Evolutionary conservation across 2,797 vertebrate species (phyloP).

Genomic region (Propithecus deckenii): DNA sequence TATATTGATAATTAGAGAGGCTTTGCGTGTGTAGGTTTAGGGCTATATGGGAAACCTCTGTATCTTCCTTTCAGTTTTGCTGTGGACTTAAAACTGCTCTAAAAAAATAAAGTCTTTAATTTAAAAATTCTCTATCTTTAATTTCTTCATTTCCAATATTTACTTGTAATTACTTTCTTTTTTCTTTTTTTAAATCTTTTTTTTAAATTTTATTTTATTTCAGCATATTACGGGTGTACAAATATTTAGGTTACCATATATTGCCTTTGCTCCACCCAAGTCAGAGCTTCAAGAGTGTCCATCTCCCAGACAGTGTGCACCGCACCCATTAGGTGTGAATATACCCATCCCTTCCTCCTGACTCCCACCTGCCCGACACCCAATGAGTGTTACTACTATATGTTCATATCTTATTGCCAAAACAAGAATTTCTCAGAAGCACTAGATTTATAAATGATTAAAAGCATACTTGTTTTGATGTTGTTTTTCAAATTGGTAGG

Average conservation of each 20-base stretch:
- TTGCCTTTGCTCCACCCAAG: too few relatives aligned
- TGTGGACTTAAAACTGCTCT: background rate
- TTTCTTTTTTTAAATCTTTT: too few relatives aligned
- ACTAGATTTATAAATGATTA: constrained; percentile 13
- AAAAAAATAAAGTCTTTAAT: background rate
- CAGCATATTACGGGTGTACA: too few relatives aligned
- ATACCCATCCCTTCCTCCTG: too few relatives aligned
- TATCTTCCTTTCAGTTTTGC: background rate
- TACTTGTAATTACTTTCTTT: background rate
- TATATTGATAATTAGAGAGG: background rate
- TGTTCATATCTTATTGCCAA: background rate
- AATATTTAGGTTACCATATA: too few relatives aligned
- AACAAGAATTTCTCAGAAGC: constrained; percentile 43
- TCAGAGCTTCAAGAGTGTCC: too few relatives aligned
- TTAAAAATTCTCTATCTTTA: background rate
- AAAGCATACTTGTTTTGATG: background rate
- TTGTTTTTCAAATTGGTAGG: background rate
- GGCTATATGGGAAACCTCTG: background rate
- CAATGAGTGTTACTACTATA: too few relatives aligned
- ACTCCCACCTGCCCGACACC: too few relatives aligned
- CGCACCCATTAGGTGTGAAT: too few relatives aligned
- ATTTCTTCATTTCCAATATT: constrained; percentile 19
- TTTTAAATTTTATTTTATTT: too few relatives aligned
- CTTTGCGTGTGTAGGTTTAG: background rate
- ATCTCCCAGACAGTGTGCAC: too few relatives aligned